Evolutionary conservation across 2,113 vertebrate genomes (phyloP).

Genomic region (Oophaga pumilio): DNA sequence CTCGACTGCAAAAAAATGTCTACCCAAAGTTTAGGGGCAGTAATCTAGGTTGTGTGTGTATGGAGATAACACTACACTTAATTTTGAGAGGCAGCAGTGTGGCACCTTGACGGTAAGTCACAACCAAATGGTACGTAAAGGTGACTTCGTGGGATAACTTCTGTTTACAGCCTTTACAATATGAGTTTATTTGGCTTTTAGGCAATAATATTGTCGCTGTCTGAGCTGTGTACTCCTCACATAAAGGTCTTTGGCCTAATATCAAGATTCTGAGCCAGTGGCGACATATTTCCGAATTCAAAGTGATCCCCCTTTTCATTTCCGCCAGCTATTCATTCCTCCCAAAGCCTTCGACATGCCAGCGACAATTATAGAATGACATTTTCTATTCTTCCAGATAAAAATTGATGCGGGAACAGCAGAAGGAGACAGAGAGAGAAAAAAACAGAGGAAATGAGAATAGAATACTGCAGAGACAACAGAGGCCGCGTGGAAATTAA

Average conservation of each 20-base stretch:
- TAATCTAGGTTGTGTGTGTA: not conserved
- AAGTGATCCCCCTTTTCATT: conserved; percentile 48
- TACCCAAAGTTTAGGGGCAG: not conserved
- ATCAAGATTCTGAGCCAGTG: conserved; percentile 18
- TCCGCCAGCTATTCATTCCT: conserved; percentile 48
- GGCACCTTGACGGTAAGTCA: not conserved
- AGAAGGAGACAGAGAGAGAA: conserved; percentile 10
- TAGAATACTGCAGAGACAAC: conserved; percentile 24
- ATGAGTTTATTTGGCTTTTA: not conserved
- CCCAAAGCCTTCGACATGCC: conserved; percentile 1
- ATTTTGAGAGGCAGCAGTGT: not conserved
- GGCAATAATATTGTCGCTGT: not conserved
- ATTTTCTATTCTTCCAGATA: conserved; percentile 42
- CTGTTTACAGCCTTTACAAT: not conserved
- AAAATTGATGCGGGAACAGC: conserved; percentile 38
- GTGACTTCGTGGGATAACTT: not conserved
- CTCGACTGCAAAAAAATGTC: too few species aligned
- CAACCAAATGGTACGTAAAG: not conserved
- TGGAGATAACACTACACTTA: not conserved
- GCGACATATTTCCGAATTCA: conserved; percentile 25
- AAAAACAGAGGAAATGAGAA: conserved; percentile 32
- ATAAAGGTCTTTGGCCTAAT: conserved; percentile 14
- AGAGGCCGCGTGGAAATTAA: conserved; percentile 42
- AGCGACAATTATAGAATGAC: conserved; percentile 30
- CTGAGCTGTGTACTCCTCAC: not conserved